Percentiles rank a stretch among this genome's conserved stretches.
These are phyloP conservation scores for Lepeophtheirus salmonis DNA, from an alignment of 1,140 invertebrate genomes.

Conservation along the genomic window DNA sequence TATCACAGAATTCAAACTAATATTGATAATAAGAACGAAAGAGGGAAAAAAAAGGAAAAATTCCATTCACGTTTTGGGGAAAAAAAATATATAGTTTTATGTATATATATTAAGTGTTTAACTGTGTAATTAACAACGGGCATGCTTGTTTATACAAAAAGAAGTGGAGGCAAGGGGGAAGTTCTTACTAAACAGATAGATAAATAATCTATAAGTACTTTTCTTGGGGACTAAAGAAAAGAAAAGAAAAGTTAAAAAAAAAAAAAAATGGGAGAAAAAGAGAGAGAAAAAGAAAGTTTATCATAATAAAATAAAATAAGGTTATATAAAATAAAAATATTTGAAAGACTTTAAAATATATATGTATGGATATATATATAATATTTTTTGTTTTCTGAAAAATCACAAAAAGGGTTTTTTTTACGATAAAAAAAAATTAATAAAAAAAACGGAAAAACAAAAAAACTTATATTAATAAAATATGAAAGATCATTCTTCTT, in stretches of 20 bases:
- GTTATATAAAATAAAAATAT: constrained; percentile 1
- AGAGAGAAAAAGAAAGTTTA: background rate
- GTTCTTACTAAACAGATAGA: background rate
- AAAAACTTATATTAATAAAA: too few species aligned
- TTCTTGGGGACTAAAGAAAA: background rate
- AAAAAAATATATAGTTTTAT: too few species aligned
- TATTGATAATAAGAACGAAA: background rate
- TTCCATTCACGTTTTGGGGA: background rate
- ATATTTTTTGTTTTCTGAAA: background rate
- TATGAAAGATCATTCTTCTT: too few species aligned
- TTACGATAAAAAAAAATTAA: too few species aligned
- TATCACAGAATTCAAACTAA: background rate
- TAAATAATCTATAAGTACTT: too few species aligned
- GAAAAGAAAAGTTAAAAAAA: background rate
- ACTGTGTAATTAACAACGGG: too few species aligned
- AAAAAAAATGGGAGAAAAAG: background rate
- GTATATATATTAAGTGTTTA: too few species aligned
- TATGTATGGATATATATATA: background rate
- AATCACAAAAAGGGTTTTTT: background rate
- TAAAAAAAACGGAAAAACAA: too few species aligned
- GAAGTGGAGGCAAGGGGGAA: background rate
- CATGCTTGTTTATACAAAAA: too few species aligned
- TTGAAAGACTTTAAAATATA: background rate
- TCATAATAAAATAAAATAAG: background rate
- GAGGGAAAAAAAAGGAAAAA: background rate